Base-by-base conservation (phyloP, 2,113 vertebrate genomes). In the Microcebus lehilahytsara region DNA sequence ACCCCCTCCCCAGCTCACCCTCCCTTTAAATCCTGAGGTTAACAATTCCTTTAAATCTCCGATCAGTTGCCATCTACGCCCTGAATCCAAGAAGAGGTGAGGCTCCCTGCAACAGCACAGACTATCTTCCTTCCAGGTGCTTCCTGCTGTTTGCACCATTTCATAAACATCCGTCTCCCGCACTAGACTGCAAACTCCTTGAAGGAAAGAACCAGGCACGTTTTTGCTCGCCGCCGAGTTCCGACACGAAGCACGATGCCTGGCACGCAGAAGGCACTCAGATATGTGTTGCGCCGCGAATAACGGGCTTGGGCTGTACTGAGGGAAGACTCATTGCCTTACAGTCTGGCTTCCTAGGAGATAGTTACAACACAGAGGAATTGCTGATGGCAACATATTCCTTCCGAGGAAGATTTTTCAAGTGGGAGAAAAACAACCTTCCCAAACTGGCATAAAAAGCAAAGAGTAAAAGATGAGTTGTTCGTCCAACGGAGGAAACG, bases 331-430 rank as follows among this genome's bases (percentile, higher is more conserved):
- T 49, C 9, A 46, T 27, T 49, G 89, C 92, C 96, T 92, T 40
- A 11, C 74, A 91, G 96, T 93, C 95, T 96, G 96, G 93, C 90
- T 97, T 96, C 86, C 46, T 0, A 78, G 95, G 89, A 96, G 92
- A 87, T 3, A 92, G 96, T 90, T 95, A 97, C 89, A 95, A 92
- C 89, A 91, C 9, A 89, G 92, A 84, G 66, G 96, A 77, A 81
- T 72, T n/a, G 75, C 92, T 34, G 96, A 90, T 69, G 95, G 96
- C 95, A 96, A 96, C 94, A 87, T 30, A 49, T 85, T 94, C 87
- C 77, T 93, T 96, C 93, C 6, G 84, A 97, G 90, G 89, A 92
- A 96, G 97, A 78, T 90, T 97, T 93, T 93, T 91, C 71, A 78
- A 96, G 96, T 25, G 46, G 95, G 93, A 96, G 89, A 92, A 95